Evolutionary conservation across 2,888 invertebrate genomes (phyloP), one percentile per base, ranked within the genome.

Genomic region (Nymphalis urticae): DNA sequence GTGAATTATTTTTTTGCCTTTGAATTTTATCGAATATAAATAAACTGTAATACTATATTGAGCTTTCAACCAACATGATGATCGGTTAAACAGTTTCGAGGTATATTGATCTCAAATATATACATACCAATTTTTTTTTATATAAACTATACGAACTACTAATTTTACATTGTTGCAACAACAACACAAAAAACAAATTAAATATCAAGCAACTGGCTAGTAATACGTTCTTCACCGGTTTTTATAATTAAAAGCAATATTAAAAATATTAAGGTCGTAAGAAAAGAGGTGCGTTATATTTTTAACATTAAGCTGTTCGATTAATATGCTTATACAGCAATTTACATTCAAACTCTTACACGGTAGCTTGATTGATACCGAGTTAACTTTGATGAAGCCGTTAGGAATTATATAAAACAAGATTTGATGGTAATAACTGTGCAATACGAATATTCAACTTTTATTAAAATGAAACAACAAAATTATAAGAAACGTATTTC

Each of bases 291-390:
- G 21, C 3, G 10, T 51, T 19, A 51, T 51, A n/a, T 63, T 54
- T 48, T 42, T 54, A 63, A 53, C 54, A 63, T 54, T 56, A 56
- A 64, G 48, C 48, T 54, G 27, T 63, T 47, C 63, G 42, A 27
- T 24, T 53, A 56, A 64, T 54, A 56, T 32, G 54, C 54, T 56
- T 64, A 64, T 56, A 27, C 10, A 54, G 64, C 47, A 54, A 48
- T 64, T 54, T 56, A 47, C 56, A 64, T 64, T 54, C 64, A 56
- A 64, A 19, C 27, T 64, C 54, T 47, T 53, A 42, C 53, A 63
- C 56, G 47, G 51, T 42, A 63, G 42, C 19, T 19, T 56, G 56
- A 54, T 64, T 48, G 24, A 64, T 64, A 42, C 21, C 36, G 56
- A 64, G 48, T 13, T 64, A 36, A 47, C 42, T 63, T 24, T 56